Base-by-base conservation (phyloP, 2,888 invertebrate species). In the Drosophila niveifrons region DNA sequence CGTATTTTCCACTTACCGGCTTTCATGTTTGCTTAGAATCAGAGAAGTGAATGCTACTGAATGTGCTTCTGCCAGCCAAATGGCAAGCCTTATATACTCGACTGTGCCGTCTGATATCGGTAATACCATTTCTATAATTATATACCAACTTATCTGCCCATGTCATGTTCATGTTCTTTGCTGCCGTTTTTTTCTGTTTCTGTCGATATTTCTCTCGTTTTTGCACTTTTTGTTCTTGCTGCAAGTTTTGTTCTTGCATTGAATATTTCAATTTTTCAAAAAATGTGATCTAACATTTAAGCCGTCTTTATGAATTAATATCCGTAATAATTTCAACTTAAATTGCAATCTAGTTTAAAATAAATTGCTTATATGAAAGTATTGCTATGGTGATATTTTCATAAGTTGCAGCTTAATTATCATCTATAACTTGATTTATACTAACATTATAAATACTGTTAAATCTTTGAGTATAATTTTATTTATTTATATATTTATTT, bases 221-320 rank as follows among this genome's bases (percentile, higher is more conserved):
- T 23, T 23, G 23, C 23, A 23, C 23, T 23, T 23, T 23, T 23
- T 23, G 23, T 23, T 23, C 23, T 23, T 23, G 23, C 4, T 31
- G 9, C 29, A 11, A 8, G 6, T 50, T 28, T 43, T 62, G 29
- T 11, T 67, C 48, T 56, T 52, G 53, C 55, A 62, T 70, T 80
- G 80, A 80, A 80, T 76, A 70, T 52, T 87, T 71, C 66, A 66
- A 68, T 85, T 85, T 82, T 65, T 4, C 18, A 3, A 18, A 18
- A 4, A 18, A 18, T 18, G n/a, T n/a, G n/a, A 18, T 4, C 18
- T 18, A 18, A 18, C 4, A 18, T 3, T 18, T 18, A 18, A 18
- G 18, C n/a, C n/a, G n/a, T 18, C 18, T 18, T 18, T n/a, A n/a
- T n/a, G n/a, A n/a, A n/a, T n/a, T n/a, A n/a, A n/a, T n/a, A 23